Evolutionary conservation across 1,140 invertebrate species (phyloP), one percentile per base, ranked within the genome.

Genomic region (Drosophila bifasciata): DNA sequence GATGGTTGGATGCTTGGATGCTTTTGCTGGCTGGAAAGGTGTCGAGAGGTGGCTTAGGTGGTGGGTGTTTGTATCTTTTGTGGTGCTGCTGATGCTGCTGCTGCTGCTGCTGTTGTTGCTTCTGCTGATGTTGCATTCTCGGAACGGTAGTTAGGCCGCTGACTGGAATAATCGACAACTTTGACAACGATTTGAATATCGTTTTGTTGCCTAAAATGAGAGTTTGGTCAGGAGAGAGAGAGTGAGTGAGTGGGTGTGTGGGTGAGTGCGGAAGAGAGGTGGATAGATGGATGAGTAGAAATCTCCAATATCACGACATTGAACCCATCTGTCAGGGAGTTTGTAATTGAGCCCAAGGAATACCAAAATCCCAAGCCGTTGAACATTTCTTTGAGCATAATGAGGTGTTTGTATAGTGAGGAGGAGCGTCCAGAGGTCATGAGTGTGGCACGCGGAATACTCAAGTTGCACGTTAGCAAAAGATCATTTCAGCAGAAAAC

Each of bases 101-200:
- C 36, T 25, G 36, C 16, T 32, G 25, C 8, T 45, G 57, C 39
- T 57, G 19, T 23, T 64, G 64, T 62, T 60, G 55, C 57, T 58
- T 48, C 39, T 25, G 39, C n/a, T 32, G 19, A 9, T 45, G 58
- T 43, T 57, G 23, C 71, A 71, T 84, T 84, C 79, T 62, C 56
- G 80, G 79, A 85, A 85, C 81, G 81, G 83, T 85, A 85, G 81
- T 85, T 76, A 74, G 45, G 64, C 51, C 32, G 45, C 50, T 77
- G 76, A 19, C 77, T 50, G 76, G 79, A 84, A 84, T 85, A 79
- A 84, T 79, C 80, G 77, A 76, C 63, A 64, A 64, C 68, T 86
- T 86, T 81, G 73, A 85, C 83, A 86, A 74, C 81, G 32, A 86
- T 85, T 85, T 85, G 81, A 86, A 85, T 85, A 86, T 67, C 77